Evolutionary conservation across 2,797 vertebrate genomes (phyloP), one percentile per base, ranked within the genome.

Genomic region (Takifugu rubripes): DNA sequence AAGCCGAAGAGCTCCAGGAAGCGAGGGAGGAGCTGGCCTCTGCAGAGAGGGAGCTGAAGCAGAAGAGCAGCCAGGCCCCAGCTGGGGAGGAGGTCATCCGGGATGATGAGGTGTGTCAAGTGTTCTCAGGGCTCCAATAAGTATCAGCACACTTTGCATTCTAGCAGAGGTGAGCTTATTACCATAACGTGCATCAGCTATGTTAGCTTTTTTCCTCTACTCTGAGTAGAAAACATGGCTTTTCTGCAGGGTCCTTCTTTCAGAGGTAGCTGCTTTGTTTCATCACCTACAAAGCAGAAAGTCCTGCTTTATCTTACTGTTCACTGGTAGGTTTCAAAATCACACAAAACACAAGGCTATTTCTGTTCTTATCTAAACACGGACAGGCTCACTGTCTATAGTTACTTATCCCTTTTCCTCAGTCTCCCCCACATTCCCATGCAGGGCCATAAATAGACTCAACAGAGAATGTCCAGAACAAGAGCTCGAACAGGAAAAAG

Each of bases 1-100:
- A 96, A 83, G 95, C 94, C 2, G 94, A 98, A 81, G 94, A 98
- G 77, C 91, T 99, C 12, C 95, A 98, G 85, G 93, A 94, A 74
- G 90, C 92, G 6, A 94, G 93, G 70, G 96, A 99, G 68, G 94
- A 96, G 81, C 75, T 97, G 82, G 77, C 87, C 0, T 82, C 59
- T 4, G 59, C 91, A 5, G 94, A 97, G 66, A 93, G 64, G 71
- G 92, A 96, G 75, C 82, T 94, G 77, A 87, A 82, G n/a, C 87
- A 92, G 64, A 96, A 92, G 89, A 92, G 68, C 58, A 92, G 45
- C 61, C 92, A 93, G 0, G 87, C 89, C 62, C 62, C 89, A 6
- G 92, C 92, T 15, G 94, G 93, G 25, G 83, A 90, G 0, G 92
- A 96, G 72, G 78, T 94, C 64, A 66, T 95, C 66, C 93, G 90